A percentile compares a stretch with the other conserved stretches of the same genome.
Conservation (phyloP, 2,888 invertebrate genomes). For the Achlya flavicornis region DNA sequence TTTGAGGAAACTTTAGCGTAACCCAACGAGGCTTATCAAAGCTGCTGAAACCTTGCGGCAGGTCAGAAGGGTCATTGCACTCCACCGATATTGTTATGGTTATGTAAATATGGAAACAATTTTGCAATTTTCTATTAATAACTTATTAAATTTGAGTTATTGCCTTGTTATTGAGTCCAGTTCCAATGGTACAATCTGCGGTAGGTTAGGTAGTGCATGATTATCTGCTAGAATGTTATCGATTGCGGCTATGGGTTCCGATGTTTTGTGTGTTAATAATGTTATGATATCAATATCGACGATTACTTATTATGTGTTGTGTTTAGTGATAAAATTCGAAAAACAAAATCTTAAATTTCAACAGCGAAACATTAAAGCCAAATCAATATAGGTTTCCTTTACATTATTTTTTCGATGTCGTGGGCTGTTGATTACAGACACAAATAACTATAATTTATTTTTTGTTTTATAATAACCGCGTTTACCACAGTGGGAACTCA, state of each 20-base stretch:
- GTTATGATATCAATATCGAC: background rate
- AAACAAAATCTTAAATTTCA: background rate
- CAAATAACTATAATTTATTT: conserved; percentile 35
- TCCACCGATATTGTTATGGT: conserved; percentile 52
- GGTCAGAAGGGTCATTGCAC: conserved; percentile 71
- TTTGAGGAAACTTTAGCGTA: conserved; percentile 41
- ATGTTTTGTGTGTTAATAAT: background rate
- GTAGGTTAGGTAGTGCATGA: background rate
- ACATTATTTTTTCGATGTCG: conserved; percentile 42
- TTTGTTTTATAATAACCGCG: conserved; percentile 56
- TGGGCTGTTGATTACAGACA: conserved; percentile 55
- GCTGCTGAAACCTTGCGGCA: conserved; percentile 67
- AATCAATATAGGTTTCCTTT: conserved; percentile 30
- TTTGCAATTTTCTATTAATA: conserved; percentile 25
- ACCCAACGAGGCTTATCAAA: conserved; percentile 50
- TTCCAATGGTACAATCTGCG: background rate
- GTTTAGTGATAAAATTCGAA: background rate
- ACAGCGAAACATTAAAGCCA: background rate
- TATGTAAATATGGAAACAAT: conserved; percentile 44
- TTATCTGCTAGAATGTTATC: background rate
- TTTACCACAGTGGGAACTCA: conserved; percentile 71
- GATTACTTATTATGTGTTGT: background rate
- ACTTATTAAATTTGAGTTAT: background rate
- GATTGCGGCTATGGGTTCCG: background rate
- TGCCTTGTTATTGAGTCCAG: background rate